Evolutionary conservation across 2,797 vertebrate genomes (phyloP).

Genomic region (Chelon auratus): DNA sequence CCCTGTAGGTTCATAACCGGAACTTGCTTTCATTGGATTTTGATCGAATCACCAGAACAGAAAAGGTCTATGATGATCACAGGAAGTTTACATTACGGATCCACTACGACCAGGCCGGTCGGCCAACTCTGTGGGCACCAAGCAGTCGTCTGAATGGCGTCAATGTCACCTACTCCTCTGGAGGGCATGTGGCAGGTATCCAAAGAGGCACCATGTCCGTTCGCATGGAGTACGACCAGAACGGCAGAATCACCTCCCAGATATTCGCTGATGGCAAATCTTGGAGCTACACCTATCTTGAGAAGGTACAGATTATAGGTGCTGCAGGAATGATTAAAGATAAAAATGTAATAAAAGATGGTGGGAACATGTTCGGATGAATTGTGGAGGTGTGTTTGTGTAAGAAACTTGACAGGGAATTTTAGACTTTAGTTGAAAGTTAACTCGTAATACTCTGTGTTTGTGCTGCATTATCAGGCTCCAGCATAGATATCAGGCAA

Average conservation of each 20-base stretch:
- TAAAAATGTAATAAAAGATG: conserved; percentile 20
- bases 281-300: conserved; percentile 98
- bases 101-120: conserved; percentile 93
- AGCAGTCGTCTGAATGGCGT: conserved; percentile 96
- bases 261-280: conserved; percentile 98
- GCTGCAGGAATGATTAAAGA: conserved; percentile 10
- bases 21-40: conserved; percentile 97
- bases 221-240: conserved; percentile 97
- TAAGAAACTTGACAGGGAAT: conserved; percentile 41
- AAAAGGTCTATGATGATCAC: conserved; percentile 99
- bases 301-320: conserved; percentile 87
- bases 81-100: conserved; percentile 97
- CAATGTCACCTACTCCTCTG: conserved; percentile 95
- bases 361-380: conserved; percentile 7
- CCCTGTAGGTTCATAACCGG: conserved; percentile 93
- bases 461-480: conserved; percentile 62
- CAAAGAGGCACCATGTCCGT: conserved; percentile 98
- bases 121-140: conserved; percentile 98
- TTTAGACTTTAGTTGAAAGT: conserved; percentile 57
- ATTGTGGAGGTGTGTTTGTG: conserved; percentile 24
- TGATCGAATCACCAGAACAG: conserved; percentile 96
- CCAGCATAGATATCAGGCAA: conserved; percentile 65
- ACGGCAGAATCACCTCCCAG: conserved; percentile 92
- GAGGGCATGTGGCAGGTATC: conserved; percentile 94
- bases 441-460: conserved; percentile 54